Conservation (phyloP, 2,888 invertebrate genomes). For the Cephus spinipes region DNA sequence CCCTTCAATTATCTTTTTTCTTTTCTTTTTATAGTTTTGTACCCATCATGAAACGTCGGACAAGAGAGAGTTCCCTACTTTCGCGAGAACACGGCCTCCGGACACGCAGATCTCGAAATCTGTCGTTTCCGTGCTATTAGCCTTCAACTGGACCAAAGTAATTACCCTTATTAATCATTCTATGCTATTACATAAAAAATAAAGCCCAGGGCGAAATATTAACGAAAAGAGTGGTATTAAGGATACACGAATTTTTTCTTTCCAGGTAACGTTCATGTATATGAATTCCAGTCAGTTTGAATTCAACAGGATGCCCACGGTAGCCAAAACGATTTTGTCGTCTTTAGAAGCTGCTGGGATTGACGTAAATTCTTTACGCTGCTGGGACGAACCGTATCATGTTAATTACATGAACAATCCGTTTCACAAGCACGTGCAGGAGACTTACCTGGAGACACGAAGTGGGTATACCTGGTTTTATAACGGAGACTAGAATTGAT, state of each 20-base stretch:
- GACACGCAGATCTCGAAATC: constrained; percentile 95
- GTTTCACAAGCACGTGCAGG: constrained; percentile 83
- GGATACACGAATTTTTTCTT: not conserved
- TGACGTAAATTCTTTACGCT: constrained; percentile 73
- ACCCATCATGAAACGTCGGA: constrained; percentile 90
- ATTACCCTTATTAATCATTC: constrained; percentile 46
- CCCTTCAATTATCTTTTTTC: constrained; percentile 32
- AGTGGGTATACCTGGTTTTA: constrained; percentile 73
- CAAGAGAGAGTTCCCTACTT: constrained; percentile 89
- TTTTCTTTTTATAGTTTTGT: constrained; percentile 79
- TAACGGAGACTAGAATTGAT: constrained; percentile 2
- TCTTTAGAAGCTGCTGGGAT: constrained; percentile 80
- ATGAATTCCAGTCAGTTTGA: constrained; percentile 81
- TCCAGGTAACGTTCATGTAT: constrained; percentile 85
- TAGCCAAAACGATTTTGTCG: constrained; percentile 82
- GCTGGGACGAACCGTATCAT: constrained; percentile 81
- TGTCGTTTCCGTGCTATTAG: constrained; percentile 84
- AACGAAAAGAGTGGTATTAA: not conserved
- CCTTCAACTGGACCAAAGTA: constrained; percentile 92
- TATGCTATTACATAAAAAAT: not conserved
- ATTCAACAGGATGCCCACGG: constrained; percentile 73
- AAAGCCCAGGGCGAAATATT: not conserved
- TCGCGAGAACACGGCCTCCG: constrained; percentile 91
- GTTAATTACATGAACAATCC: constrained; percentile 88
- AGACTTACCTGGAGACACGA: constrained; percentile 87